phyloP scores from a whole-genome alignment of 2,113 vertebrate species.

The Acanthisitta chloris region DNA sequence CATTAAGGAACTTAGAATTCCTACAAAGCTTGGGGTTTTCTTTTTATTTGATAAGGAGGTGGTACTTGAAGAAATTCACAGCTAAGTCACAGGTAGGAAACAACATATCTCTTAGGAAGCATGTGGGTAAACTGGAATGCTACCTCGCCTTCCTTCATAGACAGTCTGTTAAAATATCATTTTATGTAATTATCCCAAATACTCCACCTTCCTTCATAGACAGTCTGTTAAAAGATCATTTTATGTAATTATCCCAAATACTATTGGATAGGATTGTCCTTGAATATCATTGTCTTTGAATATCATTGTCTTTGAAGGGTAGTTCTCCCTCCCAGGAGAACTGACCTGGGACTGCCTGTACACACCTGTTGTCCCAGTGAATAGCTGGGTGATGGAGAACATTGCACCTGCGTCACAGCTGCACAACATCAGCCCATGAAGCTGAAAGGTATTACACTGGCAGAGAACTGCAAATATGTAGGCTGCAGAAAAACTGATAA shows the following conservation, averaged over 20 bases:
- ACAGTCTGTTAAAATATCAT: background rate
- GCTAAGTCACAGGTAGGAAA: background rate
- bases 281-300: background rate
- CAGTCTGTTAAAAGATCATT: background rate
- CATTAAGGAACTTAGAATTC: background rate
- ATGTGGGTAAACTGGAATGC: background rate
- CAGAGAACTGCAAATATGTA: background rate
- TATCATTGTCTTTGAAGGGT: background rate
- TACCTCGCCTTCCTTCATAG: background rate
- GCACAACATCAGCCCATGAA: background rate
- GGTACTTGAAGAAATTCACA: background rate
- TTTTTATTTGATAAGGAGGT: background rate
- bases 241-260: background rate
- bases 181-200: background rate
- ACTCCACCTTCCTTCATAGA: background rate
- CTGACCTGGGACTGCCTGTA: background rate
- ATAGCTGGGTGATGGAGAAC: background rate
- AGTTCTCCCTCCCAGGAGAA: background rate
- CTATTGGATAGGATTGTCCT: too few relatives aligned
- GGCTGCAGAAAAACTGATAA: background rate
- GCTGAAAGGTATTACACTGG: background rate
- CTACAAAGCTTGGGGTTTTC: background rate
- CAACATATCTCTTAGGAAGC: rapidly evolving
- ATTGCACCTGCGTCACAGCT: background rate
- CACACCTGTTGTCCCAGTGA: background rate